Percentiles rank a stretch among this genome's conserved stretches.
phyloP scores from a whole-genome alignment of 2,113 vertebrate species.

The Cinclus cinclus region DNA sequence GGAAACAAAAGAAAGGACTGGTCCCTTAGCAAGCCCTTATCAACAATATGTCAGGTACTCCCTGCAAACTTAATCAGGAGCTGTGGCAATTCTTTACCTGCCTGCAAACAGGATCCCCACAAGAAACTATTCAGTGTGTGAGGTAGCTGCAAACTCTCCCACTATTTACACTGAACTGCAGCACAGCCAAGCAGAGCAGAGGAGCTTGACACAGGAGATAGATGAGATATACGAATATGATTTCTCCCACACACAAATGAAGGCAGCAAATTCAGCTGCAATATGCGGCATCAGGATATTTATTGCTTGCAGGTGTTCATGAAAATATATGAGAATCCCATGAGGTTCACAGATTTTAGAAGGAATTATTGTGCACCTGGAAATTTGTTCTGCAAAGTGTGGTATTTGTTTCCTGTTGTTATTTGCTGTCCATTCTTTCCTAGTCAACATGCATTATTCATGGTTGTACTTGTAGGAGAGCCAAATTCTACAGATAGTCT shows the following conservation, averaged over 20 bases:
- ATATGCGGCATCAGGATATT: slow-evolving; percentile 30
- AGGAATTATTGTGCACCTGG: slow-evolving; percentile 64
- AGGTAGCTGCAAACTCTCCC: slow-evolving; percentile 3
- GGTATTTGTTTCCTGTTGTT: slow-evolving; percentile 66
- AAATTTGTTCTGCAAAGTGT: slow-evolving; percentile 64
- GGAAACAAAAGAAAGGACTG: background rate
- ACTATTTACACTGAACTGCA: slow-evolving; percentile 28
- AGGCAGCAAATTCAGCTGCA: slow-evolving; percentile 54
- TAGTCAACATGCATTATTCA: slow-evolving; percentile 68
- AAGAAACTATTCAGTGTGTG: background rate
- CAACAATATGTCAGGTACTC: background rate
- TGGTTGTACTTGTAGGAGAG: slow-evolving; percentile 46
- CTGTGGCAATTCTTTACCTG: background rate
- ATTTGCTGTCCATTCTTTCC: slow-evolving; percentile 57
- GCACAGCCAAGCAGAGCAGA: background rate
- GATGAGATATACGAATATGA: slow-evolving; percentile 29
- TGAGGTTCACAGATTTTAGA: slow-evolving; percentile 64
- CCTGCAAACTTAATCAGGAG: background rate
- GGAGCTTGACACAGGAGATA: slow-evolving; percentile 38
- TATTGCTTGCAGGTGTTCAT: slow-evolving; percentile 65
- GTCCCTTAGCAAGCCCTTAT: background rate
- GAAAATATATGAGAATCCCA: slow-evolving; percentile 69
- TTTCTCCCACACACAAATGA: slow-evolving; percentile 35
- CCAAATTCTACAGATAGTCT: slow-evolving; percentile 55
- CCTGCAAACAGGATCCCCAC: background rate